These are phyloP conservation scores for Drosophila hawaiiensis DNA, from an alignment of 2,888 invertebrate species.

Conservation along the genomic window DNA sequence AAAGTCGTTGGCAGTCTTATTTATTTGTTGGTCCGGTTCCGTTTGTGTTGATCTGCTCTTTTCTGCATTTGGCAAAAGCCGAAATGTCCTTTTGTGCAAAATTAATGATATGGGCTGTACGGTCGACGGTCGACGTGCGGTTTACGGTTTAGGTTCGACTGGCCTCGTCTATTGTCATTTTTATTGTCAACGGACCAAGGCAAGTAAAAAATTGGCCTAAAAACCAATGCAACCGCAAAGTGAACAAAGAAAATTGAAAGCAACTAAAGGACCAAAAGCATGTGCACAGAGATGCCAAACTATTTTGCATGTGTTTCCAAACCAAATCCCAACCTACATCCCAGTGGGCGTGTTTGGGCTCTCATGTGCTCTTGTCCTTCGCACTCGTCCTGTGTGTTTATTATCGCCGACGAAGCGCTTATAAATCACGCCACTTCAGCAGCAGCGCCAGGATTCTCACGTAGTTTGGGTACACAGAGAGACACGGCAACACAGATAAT, in stretches of 20 bases:
- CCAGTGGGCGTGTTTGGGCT: constrained; percentile 34
- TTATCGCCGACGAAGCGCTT: constrained; percentile 75
- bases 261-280: constrained; percentile 23
- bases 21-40: constrained; percentile 66
- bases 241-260: constrained; percentile 76
- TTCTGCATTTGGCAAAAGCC: constrained; percentile 69
- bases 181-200: constrained; percentile 69
- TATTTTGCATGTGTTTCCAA: constrained; percentile 66
- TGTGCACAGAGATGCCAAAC: constrained; percentile 54
- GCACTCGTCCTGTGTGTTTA: constrained; percentile 55
- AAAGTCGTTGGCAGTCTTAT: constrained; percentile 67
- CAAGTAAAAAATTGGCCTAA: constrained; percentile 62
- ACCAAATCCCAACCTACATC: background rate
- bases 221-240: constrained; percentile 60
- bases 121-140: constrained; percentile 46
- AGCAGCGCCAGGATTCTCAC: constrained; percentile 31
- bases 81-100: constrained; percentile 68
- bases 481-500: constrained; percentile 50
- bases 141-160: constrained; percentile 44
- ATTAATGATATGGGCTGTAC: constrained; percentile 68
- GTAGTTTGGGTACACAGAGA: constrained; percentile 1
- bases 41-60: constrained; percentile 45
- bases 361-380: constrained; percentile 7
- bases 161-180: constrained; percentile 72
- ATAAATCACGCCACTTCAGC: constrained; percentile 76